A percentile compares a stretch with the other conserved stretches of the same genome.
Conservation (phyloP, 1,140 invertebrate genomes). For the Tigriopus japonicus region DNA sequence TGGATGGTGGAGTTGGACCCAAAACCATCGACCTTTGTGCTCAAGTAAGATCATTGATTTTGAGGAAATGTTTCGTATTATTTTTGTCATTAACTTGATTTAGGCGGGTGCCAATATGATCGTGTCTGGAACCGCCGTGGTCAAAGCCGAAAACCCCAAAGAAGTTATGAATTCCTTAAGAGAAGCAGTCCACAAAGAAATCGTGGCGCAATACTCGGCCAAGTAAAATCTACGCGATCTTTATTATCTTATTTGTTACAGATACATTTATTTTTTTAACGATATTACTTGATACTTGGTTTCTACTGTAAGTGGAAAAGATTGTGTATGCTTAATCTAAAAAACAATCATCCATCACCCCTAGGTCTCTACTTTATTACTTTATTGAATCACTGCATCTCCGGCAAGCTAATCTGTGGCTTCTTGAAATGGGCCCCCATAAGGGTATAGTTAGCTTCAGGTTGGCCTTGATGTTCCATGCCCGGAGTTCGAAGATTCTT, state of each 20-base stretch:
- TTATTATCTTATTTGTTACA: too few relatives aligned
- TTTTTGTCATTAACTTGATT: background rate
- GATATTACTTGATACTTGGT: too few relatives aligned
- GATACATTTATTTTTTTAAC: too few relatives aligned
- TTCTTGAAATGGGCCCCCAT: constrained; percentile 20
- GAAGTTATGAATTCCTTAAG: constrained; percentile 56
- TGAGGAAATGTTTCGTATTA: background rate
- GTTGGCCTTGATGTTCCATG: constrained; percentile 19
- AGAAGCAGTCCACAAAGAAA: constrained; percentile 40
- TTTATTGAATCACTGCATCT: too few relatives aligned
- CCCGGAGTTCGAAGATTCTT: constrained; percentile 15
- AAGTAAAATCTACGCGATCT: too few relatives aligned
- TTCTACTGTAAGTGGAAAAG: too few relatives aligned
- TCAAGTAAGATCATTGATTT: too few relatives aligned
- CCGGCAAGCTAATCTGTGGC: background rate
- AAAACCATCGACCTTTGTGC: constrained; percentile 73
- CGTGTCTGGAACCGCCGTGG: constrained; percentile 87
- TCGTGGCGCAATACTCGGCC: constrained; percentile 12
- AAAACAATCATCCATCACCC: too few relatives aligned
- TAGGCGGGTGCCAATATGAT: constrained; percentile 96
- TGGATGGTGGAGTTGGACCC: constrained; percentile 88
- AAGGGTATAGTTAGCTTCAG: constrained; percentile 20
- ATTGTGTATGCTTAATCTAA: too few relatives aligned
- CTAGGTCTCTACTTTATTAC: too few relatives aligned
- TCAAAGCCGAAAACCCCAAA: constrained; percentile 53